Conservation (phyloP, 2,113 vertebrate species). For the Rhynchopsitta pachyrhyncha region DNA sequence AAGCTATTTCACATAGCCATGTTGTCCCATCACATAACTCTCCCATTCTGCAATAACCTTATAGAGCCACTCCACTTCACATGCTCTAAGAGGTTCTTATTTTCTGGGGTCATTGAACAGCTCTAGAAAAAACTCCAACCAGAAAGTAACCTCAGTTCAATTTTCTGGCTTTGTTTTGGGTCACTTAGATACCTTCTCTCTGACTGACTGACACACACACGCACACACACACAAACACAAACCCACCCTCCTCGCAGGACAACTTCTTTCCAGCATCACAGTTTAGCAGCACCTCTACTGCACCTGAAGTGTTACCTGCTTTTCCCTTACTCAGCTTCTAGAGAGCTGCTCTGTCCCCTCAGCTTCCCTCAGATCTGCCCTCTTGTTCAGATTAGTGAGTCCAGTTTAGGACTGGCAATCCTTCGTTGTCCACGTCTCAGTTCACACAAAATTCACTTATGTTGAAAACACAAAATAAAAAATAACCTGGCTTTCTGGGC, state of each 20-base stretch:
- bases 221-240: background rate
- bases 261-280: background rate
- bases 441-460: background rate
- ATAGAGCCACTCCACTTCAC: background rate
- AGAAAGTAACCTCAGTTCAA: background rate
- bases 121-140: background rate
- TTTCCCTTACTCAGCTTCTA: background rate
- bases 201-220: background rate
- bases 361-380: background rate
- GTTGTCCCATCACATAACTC: background rate
- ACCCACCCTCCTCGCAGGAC: background rate
- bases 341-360: background rate
- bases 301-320: background rate
- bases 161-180: background rate
- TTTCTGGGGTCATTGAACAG: background rate
- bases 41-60: background rate
- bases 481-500: background rate
- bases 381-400: background rate
- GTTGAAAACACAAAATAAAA: background rate
- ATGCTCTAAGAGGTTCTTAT: background rate
- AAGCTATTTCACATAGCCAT: background rate
- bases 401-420: background rate
- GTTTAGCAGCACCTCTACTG: background rate
- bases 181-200: background rate
- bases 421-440: background rate